Conservation (phyloP, 2,888 invertebrate species). For the Mayetiola destructor region DNA sequence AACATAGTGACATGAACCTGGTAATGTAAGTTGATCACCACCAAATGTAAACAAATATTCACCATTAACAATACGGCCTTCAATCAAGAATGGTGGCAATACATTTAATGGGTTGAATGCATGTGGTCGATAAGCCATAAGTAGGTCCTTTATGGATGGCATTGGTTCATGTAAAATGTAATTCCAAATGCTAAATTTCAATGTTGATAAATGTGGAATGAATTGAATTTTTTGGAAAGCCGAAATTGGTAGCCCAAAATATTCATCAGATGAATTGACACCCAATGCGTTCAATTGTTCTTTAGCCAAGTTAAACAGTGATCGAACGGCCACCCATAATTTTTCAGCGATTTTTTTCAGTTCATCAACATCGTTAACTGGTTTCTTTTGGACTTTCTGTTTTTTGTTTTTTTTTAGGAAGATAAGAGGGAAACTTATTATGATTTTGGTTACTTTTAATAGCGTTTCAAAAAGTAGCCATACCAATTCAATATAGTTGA, state of each 20-base stretch:
- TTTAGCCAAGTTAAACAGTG: background rate
- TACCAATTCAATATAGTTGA: conserved; percentile 50
- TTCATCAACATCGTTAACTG: conserved; percentile 47
- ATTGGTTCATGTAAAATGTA: conserved; percentile 45
- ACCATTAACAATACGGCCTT: conserved; percentile 59
- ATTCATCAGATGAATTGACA: conserved; percentile 3
- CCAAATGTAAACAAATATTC: conserved; percentile 84
- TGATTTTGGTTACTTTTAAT: too few species aligned
- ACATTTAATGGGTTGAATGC: conserved; percentile 41
- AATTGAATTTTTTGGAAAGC: background rate
- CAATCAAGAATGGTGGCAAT: conserved; percentile 50
- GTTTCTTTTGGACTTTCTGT: background rate
- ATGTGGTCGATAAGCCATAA: conserved; percentile 42
- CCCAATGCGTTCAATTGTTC: background rate
- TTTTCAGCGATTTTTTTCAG: conserved; percentile 42
- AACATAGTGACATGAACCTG: conserved; percentile 71
- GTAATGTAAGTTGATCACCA: conserved; percentile 62
- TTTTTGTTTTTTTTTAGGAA: background rate
- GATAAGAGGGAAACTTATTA: too few species aligned
- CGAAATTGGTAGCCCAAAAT: background rate
- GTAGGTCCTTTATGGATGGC: conserved; percentile 39
- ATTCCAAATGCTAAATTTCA: conserved; percentile 46
- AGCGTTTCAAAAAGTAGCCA: conserved; percentile 16
- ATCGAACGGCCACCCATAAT: background rate
- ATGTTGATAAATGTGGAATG: conserved; percentile 41